A percentile compares a stretch with the other conserved stretches of the same genome.
Evolutionary conservation across 2,113 vertebrate species (phyloP).

Genomic region (Eubucco bourcierii): DNA sequence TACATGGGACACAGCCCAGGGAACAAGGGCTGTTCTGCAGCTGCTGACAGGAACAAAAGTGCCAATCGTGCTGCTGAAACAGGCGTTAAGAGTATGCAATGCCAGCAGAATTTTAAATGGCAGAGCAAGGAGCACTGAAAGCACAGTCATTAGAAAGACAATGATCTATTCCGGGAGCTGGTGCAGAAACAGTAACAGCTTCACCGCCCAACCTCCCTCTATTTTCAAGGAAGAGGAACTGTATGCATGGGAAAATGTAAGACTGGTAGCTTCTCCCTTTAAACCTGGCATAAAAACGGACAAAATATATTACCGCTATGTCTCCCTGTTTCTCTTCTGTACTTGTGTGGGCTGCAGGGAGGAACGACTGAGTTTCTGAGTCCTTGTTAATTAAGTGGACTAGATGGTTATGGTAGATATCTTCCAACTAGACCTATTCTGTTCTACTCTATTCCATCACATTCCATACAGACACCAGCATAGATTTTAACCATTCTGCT

Average conservation of each 20-base stretch:
- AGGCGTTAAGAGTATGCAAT: not conserved
- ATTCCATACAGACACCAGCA: not conserved
- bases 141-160: not conserved
- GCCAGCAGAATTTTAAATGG: not conserved
- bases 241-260: not conserved
- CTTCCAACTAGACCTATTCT: not conserved
- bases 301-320: not conserved
- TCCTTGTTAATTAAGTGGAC: not conserved
- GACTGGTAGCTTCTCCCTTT: not conserved
- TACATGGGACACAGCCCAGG: not conserved
- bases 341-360: not conserved
- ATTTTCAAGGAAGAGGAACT: not conserved
- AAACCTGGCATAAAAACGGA: not conserved
- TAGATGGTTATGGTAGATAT: not conserved
- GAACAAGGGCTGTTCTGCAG: not conserved
- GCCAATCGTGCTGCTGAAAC: not conserved
- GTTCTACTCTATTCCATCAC: not conserved
- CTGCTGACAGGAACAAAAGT: not conserved
- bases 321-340: not conserved
- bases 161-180: not conserved
- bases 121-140: not conserved
- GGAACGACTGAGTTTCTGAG: not conserved
- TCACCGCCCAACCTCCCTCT: not conserved
- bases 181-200: not conserved
- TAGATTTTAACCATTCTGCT: not conserved